These are phyloP conservation scores for Leptinotarsa texana DNA, from an alignment of 1,140 invertebrate species.

Conservation along the genomic window DNA sequence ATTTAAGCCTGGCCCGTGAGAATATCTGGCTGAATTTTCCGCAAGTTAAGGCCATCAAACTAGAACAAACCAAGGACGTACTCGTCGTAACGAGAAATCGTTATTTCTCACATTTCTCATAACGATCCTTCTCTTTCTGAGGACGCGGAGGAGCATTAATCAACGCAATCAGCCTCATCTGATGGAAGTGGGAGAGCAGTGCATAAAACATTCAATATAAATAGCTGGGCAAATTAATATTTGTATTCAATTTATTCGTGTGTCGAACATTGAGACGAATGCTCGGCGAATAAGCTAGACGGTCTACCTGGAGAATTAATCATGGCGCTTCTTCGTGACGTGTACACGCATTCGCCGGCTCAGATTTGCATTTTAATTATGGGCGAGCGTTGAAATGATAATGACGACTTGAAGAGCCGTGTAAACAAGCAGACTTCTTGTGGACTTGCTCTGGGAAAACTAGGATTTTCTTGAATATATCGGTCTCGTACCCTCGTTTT, in stretches of 20 bases:
- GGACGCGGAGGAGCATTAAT: slow-evolving; percentile 13
- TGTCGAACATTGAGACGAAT: slow-evolving; percentile 45
- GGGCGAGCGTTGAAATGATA: slow-evolving; percentile 65
- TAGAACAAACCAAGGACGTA: no score
- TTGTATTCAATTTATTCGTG: slow-evolving; percentile 45
- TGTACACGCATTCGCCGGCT: slow-evolving; percentile 57
- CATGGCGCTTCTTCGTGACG: slow-evolving; percentile 53
- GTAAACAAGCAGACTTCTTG: slow-evolving; percentile 46
- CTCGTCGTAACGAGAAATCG: no score
- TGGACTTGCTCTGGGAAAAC: background rate
- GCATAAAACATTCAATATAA: slow-evolving; percentile 39
- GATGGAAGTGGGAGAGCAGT: slow-evolving; percentile 32
- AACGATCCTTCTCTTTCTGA: background rate
- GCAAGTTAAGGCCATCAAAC: no score
- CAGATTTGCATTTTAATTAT: slow-evolving; percentile 70
- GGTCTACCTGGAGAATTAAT: slow-evolving; percentile 56
- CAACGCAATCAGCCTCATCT: slow-evolving; percentile 20
- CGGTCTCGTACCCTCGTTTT: no score
- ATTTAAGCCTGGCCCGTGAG: no score
- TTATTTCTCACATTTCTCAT: slow-evolving; percentile 3
- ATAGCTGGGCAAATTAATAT: slow-evolving; percentile 42
- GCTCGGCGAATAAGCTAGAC: slow-evolving; percentile 44
- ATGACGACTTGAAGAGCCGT: slow-evolving; percentile 58
- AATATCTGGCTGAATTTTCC: no score
- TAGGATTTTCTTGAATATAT: slow-evolving; percentile 3